These are phyloP conservation scores for Sicus ferrugineus DNA, from an alignment of 2,888 invertebrate genomes.

Conservation along the genomic window DNA sequence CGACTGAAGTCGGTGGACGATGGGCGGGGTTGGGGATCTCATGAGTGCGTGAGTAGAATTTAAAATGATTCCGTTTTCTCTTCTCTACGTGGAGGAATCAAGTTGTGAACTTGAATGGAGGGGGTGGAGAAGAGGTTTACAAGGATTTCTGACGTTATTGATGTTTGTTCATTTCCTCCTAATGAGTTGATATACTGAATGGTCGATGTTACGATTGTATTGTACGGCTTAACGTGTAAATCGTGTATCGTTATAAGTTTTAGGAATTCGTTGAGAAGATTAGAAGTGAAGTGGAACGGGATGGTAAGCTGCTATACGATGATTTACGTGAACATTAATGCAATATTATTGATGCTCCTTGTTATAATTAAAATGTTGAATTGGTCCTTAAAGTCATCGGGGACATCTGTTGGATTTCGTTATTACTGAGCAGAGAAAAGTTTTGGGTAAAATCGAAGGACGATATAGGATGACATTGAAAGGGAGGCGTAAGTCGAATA, in stretches of 20 bases:
- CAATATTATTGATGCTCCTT: slow-evolving; percentile 15
- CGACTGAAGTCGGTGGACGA: background rate
- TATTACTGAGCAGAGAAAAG: no score
- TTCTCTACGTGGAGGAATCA: background rate
- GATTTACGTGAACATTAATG: background rate
- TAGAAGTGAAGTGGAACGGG: background rate
- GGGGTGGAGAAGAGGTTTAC: background rate
- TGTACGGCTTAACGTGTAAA: no score
- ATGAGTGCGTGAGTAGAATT: slow-evolving; percentile 25
- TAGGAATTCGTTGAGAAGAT: background rate
- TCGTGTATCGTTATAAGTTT: background rate
- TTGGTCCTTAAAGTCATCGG: background rate
- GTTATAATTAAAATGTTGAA: background rate
- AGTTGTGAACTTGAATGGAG: slow-evolving; percentile 12
- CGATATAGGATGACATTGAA: no score
- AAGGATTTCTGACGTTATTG: slow-evolving; percentile 4
- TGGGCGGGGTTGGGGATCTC: background rate
- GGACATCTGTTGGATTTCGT: slow-evolving; percentile 15
- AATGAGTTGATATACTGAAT: slow-evolving; percentile 60
- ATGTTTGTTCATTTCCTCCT: slow-evolving; percentile 47
- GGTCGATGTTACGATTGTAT: no score
- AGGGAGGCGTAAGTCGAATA: no score
- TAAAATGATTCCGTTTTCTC: background rate
- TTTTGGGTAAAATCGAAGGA: no score
- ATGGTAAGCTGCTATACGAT: background rate